These are phyloP conservation scores for Marcusenius ussheri DNA, from an alignment of 2,113 vertebrate genomes.

Conservation along the genomic window DNA sequence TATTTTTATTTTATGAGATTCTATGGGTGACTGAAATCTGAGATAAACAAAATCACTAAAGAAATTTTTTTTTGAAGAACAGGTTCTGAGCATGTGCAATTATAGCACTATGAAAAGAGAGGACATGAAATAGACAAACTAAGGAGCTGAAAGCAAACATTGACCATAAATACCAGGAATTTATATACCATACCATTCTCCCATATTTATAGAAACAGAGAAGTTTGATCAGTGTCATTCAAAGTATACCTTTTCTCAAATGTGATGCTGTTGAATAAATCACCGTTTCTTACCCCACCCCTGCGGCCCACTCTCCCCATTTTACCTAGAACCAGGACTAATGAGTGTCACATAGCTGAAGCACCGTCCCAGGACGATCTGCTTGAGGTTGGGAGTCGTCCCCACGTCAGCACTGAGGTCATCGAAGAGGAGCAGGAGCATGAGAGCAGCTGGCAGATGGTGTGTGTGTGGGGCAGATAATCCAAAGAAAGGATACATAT, in stretches of 20 bases:
- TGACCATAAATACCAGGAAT: neutral
- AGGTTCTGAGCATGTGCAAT: neutral
- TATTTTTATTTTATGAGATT: neutral
- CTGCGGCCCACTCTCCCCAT: neutral
- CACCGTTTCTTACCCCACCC: neutral
- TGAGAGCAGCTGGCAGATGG: constrained; percentile 23
- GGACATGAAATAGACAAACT: neutral
- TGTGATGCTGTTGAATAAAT: neutral
- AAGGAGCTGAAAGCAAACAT: neutral
- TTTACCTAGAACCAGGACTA: constrained; percentile 50
- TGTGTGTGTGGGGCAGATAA: neutral
- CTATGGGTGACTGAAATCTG: neutral
- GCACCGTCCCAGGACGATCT: constrained; percentile 61
- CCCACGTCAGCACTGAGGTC: constrained; percentile 36
- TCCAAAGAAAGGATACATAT: neutral
- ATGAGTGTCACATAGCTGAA: constrained; percentile 53
- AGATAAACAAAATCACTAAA: neutral
- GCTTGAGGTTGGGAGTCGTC: constrained; percentile 58
- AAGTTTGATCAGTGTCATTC: neutral
- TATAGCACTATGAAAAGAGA: neutral
- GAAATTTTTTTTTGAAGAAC: neutral
- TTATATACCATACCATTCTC: neutral
- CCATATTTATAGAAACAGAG: neutral
- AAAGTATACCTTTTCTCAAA: neutral
- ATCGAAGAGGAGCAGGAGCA: constrained; percentile 31